phyloP scores from a whole-genome alignment of 2,888 invertebrate genomes.

The Pycnomerus fuliginosus region DNA sequence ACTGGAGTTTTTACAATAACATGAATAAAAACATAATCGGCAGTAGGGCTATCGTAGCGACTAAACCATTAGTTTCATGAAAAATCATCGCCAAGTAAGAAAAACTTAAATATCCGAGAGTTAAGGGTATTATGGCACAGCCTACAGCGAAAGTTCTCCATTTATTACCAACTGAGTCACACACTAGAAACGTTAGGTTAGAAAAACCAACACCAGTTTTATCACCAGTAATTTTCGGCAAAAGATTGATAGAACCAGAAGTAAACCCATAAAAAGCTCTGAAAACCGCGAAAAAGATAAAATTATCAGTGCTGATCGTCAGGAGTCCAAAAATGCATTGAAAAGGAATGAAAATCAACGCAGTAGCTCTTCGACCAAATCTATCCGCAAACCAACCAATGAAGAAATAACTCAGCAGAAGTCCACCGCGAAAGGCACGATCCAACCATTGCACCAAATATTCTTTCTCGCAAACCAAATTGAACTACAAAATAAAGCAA shows the following conservation, averaged over 20 bases:
- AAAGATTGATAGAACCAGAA: background rate
- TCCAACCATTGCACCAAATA: background rate
- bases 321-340: constrained; percentile 3
- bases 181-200: background rate
- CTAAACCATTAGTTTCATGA: background rate
- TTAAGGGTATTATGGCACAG: background rate
- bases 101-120: background rate
- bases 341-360: constrained; percentile 5
- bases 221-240: constrained; percentile 1
- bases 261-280: background rate
- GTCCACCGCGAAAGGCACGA: background rate
- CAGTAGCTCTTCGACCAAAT: constrained; percentile 1
- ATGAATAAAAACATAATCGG: constrained; percentile 3
- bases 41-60: background rate
- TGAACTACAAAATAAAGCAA: background rate
- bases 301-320: background rate
- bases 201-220: background rate
- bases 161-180: constrained; percentile 6
- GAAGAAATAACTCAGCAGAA: constrained; percentile 1
- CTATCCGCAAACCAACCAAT: constrained; percentile 1
- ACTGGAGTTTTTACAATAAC: background rate
- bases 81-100: background rate
- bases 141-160: constrained; percentile 7
- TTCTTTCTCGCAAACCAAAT: constrained; percentile 4
- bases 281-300: background rate